Evolutionary conservation across 1,140 invertebrate species (phyloP), one percentile per base, ranked within the genome.

Genomic region (Probaryconus sp.): DNA sequence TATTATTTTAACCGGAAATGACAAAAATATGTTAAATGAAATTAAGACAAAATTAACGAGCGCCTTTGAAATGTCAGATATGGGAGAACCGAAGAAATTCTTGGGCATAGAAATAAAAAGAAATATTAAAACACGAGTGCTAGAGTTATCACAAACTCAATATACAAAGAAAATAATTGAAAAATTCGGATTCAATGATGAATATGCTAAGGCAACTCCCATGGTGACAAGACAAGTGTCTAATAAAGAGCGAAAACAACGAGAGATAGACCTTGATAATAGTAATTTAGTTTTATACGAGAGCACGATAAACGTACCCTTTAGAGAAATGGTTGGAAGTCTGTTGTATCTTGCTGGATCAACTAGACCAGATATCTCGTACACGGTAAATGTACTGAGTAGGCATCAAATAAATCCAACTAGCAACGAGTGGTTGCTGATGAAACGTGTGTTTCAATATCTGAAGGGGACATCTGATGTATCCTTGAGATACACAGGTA

Each of bases 61-160:
- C 11, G 14, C 16, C 6, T 72, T 76, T 50, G 30, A 76, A 65
- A 72, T 76, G 60, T 42, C 37, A 21, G 60, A 72, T 56, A 7
- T 76, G 9, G 68, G 58, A 30, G 42, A 70, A 48, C 7, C 51
- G 1, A 24, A 67, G 14, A 11, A 60, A 11, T 65, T 47, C 24
- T 24, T 63, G 43, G 73, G 65, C 1, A 6, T 69, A 33, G 2
- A 24, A 18, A 56, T 56, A n/a, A 18, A 28, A 17, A 2, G 51
- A 40, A 28, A 56, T 20, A 17, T 16, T 42, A 10, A 38, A 42
- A 56, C 5, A 0, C 40, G 35, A 42, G n/a, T n/a, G 5, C 17
- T 56, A 10, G 40, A 6, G 7, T 20, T 56, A n/a, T 21, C 33
- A 26, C 51, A 56, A 56, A 28, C 1, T 9, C 13, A 38, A 0